These are phyloP conservation scores for Lemur catta DNA, from an alignment of 2,797 vertebrate species.

Conservation along the genomic window DNA sequence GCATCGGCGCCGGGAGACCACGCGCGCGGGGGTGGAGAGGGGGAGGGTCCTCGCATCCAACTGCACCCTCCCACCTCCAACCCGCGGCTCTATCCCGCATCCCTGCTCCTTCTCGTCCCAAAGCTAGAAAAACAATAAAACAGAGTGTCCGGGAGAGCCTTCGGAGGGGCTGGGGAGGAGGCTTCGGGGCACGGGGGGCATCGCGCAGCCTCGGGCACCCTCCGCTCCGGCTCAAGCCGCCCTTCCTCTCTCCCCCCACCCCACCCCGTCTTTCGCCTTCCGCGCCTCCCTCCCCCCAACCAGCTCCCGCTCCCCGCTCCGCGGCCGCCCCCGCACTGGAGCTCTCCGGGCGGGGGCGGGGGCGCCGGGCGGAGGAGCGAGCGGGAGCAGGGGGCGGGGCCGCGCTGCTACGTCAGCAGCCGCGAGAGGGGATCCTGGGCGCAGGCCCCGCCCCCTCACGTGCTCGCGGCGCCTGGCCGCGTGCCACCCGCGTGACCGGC, in stretches of 20 bases:
- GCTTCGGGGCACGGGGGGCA: not conserved
- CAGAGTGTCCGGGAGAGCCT: fast-evolving
- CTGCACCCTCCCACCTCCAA: not conserved
- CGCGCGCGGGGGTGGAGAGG: conserved; percentile 18
- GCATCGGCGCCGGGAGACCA: conserved; percentile 24
- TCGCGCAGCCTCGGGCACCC: fast-evolving
- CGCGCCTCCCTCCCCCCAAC: not conserved
- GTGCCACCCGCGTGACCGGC: conserved; percentile 58
- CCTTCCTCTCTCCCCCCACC: fast-evolving
- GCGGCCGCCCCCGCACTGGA: conserved; percentile 27
- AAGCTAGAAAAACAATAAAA: not conserved
- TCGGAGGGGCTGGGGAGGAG: not conserved
- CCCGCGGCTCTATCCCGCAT: not conserved
- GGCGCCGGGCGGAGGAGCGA: not conserved
- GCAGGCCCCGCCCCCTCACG: conserved; percentile 73
- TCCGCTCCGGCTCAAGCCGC: not conserved
- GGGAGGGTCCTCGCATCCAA: not conserved
- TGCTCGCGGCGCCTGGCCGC: conserved; percentile 59
- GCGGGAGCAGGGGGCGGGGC: conserved; percentile 69
- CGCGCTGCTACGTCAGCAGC: conserved; percentile 84
- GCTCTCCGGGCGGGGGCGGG: conserved; percentile 38
- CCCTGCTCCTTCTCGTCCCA: not conserved
- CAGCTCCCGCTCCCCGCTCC: not conserved
- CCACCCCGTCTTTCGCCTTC: not conserved
- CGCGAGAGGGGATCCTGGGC: conserved; percentile 87